These are phyloP conservation scores for Ceyx margarethae DNA, from an alignment of 2,113 vertebrate genomes.

Conservation along the genomic window DNA sequence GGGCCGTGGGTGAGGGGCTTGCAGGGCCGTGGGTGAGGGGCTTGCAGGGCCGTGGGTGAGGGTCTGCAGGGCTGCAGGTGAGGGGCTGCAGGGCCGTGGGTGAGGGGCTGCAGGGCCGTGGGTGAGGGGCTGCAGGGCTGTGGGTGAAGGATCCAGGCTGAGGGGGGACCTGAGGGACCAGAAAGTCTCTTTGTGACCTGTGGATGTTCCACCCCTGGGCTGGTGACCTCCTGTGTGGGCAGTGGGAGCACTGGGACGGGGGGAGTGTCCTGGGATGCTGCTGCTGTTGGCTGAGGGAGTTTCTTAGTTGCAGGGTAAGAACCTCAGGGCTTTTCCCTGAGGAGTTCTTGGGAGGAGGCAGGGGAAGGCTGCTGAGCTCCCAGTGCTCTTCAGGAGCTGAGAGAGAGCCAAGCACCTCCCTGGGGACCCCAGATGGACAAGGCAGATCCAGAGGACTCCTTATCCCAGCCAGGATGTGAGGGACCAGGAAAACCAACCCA, in stretches of 20 bases:
- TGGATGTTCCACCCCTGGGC: rapidly evolving
- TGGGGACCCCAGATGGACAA: background rate
- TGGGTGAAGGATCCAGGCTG: background rate
- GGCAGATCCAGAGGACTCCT: background rate
- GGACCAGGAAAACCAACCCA: background rate
- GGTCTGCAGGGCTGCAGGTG: too few relatives aligned
- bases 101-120: too few relatives aligned
- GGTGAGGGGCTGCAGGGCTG: background rate
- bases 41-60: too few relatives aligned
- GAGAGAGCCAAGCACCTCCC: background rate
- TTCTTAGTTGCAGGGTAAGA: background rate
- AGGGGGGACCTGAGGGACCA: rapidly evolving
- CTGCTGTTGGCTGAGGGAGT: background rate
- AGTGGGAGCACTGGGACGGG: background rate
- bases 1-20: too few relatives aligned
- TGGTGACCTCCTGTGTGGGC: rapidly evolving
- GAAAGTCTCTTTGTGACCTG: rapidly evolving
- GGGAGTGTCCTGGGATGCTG: background rate
- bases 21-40: too few relatives aligned
- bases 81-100: too few relatives aligned
- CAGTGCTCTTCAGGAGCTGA: background rate
- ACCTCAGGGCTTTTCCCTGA: background rate
- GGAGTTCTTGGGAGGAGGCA: background rate
- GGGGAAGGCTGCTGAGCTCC: background rate
- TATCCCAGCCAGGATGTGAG: background rate